Evolutionary conservation across 1,140 invertebrate genomes (phyloP).

Genomic region (Elysia chlorotica): DNA sequence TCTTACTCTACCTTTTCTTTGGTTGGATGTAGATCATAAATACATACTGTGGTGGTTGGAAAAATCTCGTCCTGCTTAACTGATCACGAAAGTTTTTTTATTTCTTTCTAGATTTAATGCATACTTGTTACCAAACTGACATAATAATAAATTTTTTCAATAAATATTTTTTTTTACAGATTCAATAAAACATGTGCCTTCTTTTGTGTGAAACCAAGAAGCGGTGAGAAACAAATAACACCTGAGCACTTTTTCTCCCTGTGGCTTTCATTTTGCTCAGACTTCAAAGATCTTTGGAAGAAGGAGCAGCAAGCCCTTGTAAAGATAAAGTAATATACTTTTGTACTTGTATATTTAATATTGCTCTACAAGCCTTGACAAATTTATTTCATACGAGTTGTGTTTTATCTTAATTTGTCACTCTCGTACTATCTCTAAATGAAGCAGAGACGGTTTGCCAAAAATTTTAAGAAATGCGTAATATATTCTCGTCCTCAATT

Average conservation of each 20-base stretch:
- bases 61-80: too few relatives aligned
- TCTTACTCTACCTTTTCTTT: too few relatives aligned
- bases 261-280: constrained; percentile 88
- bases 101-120: too few relatives aligned
- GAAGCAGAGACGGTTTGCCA: background rate
- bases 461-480: background rate
- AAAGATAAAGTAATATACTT: constrained; percentile 74
- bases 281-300: constrained; percentile 96
- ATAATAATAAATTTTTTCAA: too few relatives aligned
- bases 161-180: constrained; percentile 48
- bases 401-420: background rate
- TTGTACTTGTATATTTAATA: background rate
- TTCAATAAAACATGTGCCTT: constrained; percentile 83
- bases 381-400: too few relatives aligned
- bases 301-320: constrained; percentile 85
- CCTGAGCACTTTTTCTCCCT: constrained; percentile 88
- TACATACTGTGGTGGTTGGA: too few relatives aligned
- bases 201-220: constrained; percentile 86
- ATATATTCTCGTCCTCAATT: background rate
- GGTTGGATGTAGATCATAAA: too few relatives aligned
- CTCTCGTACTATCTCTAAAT: background rate
- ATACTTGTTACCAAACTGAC: too few relatives aligned
- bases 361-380: background rate
- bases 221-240: constrained; percentile 72
- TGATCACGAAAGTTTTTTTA: too few relatives aligned